Evolutionary conservation across 2,888 invertebrate species (phyloP).

Genomic region (Eupithecia tripunctaria): DNA sequence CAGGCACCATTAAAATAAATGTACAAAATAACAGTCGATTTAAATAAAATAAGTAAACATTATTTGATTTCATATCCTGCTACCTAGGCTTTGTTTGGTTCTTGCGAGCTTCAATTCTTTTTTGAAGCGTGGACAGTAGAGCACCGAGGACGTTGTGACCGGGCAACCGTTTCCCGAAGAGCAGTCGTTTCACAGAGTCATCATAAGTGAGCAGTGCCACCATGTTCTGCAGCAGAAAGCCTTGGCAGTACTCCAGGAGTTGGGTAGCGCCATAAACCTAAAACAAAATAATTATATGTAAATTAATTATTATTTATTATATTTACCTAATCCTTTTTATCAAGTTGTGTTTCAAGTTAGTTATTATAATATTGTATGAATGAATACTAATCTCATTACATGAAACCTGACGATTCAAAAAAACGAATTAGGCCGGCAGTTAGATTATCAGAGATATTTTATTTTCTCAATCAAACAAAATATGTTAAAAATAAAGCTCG

Average conservation of each 20-base stretch:
- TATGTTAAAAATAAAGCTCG: too few relatives aligned
- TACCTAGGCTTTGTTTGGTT: conserved; percentile 75
- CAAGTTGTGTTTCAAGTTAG: too few relatives aligned
- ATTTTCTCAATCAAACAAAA: too few relatives aligned
- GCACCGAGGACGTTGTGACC: conserved; percentile 95
- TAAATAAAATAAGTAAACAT: conserved; percentile 9
- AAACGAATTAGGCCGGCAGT: too few relatives aligned
- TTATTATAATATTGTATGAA: too few relatives aligned
- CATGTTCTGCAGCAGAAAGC: conserved; percentile 95
- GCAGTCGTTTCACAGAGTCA: conserved; percentile 93
- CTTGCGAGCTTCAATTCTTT: conserved; percentile 89
- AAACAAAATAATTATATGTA: conserved; percentile 42
- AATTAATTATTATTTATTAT: too few relatives aligned
- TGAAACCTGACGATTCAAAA: too few relatives aligned
- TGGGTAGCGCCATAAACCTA: conserved; percentile 95
- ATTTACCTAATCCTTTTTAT: too few relatives aligned
- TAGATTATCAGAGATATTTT: too few relatives aligned
- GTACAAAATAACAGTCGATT: conserved; percentile 22
- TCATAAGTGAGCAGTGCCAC: conserved; percentile 96
- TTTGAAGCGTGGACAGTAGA: conserved; percentile 91
- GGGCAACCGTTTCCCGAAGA: conserved; percentile 95
- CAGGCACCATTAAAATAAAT: conserved; percentile 22
- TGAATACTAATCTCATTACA: too few relatives aligned
- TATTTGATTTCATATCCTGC: conserved; percentile 44
- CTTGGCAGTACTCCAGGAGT: conserved; percentile 94